Evolutionary conservation across 2,797 vertebrate genomes (phyloP).

Genomic region (Sebastes wilsoni): DNA sequence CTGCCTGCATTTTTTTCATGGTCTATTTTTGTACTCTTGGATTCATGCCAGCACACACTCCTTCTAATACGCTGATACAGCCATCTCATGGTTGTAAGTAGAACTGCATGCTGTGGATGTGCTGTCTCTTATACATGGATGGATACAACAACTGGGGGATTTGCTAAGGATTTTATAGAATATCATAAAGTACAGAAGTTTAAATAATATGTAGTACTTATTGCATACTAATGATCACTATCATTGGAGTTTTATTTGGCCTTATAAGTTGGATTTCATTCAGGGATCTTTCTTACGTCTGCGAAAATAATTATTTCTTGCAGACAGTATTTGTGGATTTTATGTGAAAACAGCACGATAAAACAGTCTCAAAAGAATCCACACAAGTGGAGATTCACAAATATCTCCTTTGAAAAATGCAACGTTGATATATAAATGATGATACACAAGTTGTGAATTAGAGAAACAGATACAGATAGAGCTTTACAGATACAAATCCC

Average conservation of each 20-base stretch:
- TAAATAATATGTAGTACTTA: background rate
- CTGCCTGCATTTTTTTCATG: background rate
- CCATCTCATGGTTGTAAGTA: slow-evolving; percentile 31
- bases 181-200: background rate
- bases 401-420: too few species aligned
- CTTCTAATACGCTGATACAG: slow-evolving; percentile 4
- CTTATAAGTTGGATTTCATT: background rate
- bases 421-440: too few species aligned
- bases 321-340: too few species aligned
- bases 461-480: too few species aligned
- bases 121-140: background rate
- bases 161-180: background rate
- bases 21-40: slow-evolving; percentile 28
- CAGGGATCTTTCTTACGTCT: too few species aligned
- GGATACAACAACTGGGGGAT: background rate
- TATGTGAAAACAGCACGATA: too few species aligned
- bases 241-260: background rate
- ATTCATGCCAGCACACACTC: background rate
- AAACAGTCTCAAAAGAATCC: too few species aligned
- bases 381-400: too few species aligned
- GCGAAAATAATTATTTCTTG: background rate
- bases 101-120: slow-evolving; percentile 8
- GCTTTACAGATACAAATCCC: too few species aligned
- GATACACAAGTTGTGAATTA: too few species aligned
- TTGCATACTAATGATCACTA: background rate